A percentile compares a stretch with the other conserved stretches of the same genome.
Conservation (phyloP, 2,888 invertebrate genomes). For the Mycalesis mineus region DNA sequence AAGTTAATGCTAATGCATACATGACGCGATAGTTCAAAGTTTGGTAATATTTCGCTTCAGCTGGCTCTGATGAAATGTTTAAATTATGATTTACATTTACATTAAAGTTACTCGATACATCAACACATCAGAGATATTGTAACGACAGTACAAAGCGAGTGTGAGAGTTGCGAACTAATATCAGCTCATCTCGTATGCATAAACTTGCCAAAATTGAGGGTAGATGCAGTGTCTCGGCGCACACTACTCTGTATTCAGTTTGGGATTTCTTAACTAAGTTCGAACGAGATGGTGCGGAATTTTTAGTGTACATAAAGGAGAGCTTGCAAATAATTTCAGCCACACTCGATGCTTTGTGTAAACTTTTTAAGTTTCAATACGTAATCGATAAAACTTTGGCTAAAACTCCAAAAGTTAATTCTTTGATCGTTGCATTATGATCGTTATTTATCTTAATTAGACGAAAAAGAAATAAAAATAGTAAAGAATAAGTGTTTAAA, state of each 20-base stretch:
- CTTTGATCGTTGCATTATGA: too few species aligned
- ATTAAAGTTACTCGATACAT: slow-evolving; percentile 34
- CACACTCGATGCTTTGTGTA: background rate
- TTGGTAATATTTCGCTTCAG: slow-evolving; percentile 21
- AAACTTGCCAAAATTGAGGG: slow-evolving; percentile 43
- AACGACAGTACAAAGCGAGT: slow-evolving; percentile 61
- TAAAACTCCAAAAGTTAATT: background rate
- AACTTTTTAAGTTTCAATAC: too few species aligned
- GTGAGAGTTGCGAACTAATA: slow-evolving; percentile 55
- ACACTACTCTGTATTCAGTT: slow-evolving; percentile 30
- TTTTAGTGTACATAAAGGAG: slow-evolving; percentile 2
- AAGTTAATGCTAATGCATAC: slow-evolving; percentile 8
- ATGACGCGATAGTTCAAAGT: slow-evolving; percentile 5
- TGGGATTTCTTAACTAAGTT: slow-evolving; percentile 31
- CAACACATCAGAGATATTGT: slow-evolving; percentile 61
- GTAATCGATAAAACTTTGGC: too few species aligned
- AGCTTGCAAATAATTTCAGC: background rate
- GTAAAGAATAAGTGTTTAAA: too few species aligned
- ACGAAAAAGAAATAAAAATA: too few species aligned
- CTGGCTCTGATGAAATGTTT: slow-evolving; percentile 26
- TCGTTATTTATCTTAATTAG: too few species aligned
- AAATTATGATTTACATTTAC: slow-evolving; percentile 33
- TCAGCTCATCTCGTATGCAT: slow-evolving; percentile 62
- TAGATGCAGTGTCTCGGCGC: slow-evolving; percentile 25
- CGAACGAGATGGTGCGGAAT: slow-evolving; percentile 6